Evolutionary conservation across 1,140 invertebrate genomes (phyloP), one percentile per base, ranked within the genome.

Genomic region (Drosophila erecta): DNA sequence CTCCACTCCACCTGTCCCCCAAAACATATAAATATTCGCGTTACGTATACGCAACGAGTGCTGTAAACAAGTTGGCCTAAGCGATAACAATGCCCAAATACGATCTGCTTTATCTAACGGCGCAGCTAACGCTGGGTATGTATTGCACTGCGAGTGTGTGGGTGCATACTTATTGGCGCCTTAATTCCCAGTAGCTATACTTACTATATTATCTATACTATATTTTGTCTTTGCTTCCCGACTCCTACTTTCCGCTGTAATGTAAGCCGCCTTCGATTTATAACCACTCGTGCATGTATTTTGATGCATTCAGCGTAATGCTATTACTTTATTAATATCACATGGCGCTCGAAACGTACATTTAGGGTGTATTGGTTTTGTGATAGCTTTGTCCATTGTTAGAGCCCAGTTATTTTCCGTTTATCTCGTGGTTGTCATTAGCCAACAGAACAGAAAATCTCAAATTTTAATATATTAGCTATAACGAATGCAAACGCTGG

Each of bases 121-220:
- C 61, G 69, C 84, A 89, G 76, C 80, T 89, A 51, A 30, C 79
- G 56, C 56, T 89, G 57, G 84, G 84, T 89, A 84, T 74, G 84
- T 86, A 81, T 61, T 65, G 44, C 43, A 17, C 14, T 27, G 44
- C 44, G 41, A 33, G 38, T 80, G 51, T 64, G 53, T 56, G 40
- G 24, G 22, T 80, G 64, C 47, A 27, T 54, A 44, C 56, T 65
- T 67, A 44, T 60, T 60, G 54, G 74, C 73, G 49, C 56, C 60
- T 75, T 58, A 58, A 56, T 75, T 73, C 61, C 61, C 61, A 41
- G 33, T 22, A 44, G 72, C 27, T 53, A 30, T 54, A 56, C 49
- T 61, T 46, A 37, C 35, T 17, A 17, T 17, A 17, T 17, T 17
- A 17, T 17, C 17, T 22, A 57, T 83, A 79, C 53, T 75, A 84